Evolutionary conservation across 2,888 invertebrate genomes (phyloP).

Genomic region (Mesorhabditis belari): DNA sequence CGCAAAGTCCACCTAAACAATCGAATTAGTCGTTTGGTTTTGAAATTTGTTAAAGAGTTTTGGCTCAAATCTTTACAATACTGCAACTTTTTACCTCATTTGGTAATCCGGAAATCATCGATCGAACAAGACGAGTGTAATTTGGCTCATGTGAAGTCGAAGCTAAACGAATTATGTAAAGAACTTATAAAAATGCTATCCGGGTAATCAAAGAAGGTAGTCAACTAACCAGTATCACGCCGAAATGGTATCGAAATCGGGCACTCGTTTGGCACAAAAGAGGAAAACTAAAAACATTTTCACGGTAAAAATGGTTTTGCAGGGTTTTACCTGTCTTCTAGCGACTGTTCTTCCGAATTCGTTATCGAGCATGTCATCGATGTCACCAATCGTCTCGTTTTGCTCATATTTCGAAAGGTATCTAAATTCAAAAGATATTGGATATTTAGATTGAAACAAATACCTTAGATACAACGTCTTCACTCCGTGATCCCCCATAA

Average conservation of each 20-base stretch:
- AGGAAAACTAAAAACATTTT: conserved; percentile 11
- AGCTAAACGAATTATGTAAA: not conserved
- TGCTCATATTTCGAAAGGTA: conserved; percentile 48
- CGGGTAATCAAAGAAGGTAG: not conserved
- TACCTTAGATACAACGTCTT: conserved; percentile 57
- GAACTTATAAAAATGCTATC: not conserved
- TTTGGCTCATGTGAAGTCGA: conserved; percentile 27
- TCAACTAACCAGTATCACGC: conserved; percentile 10
- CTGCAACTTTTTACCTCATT: conserved; percentile 66
- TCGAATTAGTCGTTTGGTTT: not conserved
- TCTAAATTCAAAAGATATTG: conserved; percentile 11
- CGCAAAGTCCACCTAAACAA: conserved; percentile 75
- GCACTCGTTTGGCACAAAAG: conserved; percentile 39
- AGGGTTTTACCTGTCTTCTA: not conserved
- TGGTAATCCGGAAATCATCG: conserved; percentile 86
- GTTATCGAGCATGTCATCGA: conserved; percentile 29
- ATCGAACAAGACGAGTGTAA: conserved; percentile 79
- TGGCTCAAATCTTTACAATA: not conserved
- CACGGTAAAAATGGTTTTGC: not conserved
- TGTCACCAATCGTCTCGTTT: conserved; percentile 41
- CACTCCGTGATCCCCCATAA: conserved; percentile 78
- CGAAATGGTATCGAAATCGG: conserved; percentile 23
- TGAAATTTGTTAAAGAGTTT: not conserved
- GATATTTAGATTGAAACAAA: not conserved
- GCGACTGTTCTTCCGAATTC: not conserved